Percentiles rank a stretch among this genome's conserved stretches.
Conservation (phyloP, 1,140 invertebrate genomes). For the Mycetomoellerius zeteki region DNA sequence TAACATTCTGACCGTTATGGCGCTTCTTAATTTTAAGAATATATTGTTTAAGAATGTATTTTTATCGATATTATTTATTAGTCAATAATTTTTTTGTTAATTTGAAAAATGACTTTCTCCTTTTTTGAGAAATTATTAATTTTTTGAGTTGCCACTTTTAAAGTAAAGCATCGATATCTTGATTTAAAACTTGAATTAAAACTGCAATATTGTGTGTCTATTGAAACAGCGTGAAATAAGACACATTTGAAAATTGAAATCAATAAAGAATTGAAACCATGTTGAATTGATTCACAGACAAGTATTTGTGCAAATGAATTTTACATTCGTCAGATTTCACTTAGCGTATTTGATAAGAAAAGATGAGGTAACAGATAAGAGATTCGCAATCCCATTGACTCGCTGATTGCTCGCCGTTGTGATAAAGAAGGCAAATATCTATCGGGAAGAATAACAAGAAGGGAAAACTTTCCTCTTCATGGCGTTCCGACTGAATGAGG, state of each 20-base stretch:
- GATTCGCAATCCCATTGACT: conserved; percentile 7
- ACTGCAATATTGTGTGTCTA: neutral
- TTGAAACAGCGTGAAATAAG: neutral
- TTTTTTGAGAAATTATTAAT: too few species aligned
- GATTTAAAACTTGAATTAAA: neutral
- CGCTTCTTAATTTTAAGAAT: too few species aligned
- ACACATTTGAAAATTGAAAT: neutral
- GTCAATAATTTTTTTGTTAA: too few species aligned
- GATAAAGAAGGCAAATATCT: conserved; percentile 48
- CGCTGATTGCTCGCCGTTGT: conserved; percentile 7
- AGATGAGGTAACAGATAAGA: conserved; percentile 34
- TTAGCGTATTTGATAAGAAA: neutral
- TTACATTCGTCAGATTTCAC: conserved; percentile 7
- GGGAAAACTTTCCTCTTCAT: conserved; percentile 16
- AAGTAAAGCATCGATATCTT: neutral
- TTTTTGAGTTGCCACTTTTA: too few species aligned
- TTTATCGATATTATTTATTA: too few species aligned
- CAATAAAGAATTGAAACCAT: neutral
- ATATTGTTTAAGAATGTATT: too few species aligned
- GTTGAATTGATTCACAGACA: neutral
- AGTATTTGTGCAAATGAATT: neutral
- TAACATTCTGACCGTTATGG: too few species aligned
- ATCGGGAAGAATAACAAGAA: conserved; percentile 13
- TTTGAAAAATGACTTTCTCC: too few species aligned
- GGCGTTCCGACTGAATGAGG: conserved; percentile 11